These are phyloP conservation scores for Lapara coniferarum DNA, from an alignment of 2,888 invertebrate species.

Conservation along the genomic window DNA sequence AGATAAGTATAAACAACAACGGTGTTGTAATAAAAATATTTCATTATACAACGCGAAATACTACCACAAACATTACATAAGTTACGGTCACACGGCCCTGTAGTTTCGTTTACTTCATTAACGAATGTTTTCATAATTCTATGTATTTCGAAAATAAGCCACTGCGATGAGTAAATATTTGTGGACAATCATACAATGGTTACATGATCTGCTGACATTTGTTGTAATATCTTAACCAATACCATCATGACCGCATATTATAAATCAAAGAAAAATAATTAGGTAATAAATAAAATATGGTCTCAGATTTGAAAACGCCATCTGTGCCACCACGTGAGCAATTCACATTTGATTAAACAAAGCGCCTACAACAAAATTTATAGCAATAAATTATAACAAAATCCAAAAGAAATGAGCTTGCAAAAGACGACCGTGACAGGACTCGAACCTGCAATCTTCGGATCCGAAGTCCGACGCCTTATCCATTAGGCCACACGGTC, in stretches of 20 bases:
- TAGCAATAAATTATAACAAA: background rate
- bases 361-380: conserved; percentile 18
- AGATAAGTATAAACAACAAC: background rate
- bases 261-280: too few relatives aligned
- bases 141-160: conserved; percentile 11
- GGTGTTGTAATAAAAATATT: background rate
- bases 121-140: background rate
- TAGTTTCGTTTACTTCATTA: background rate
- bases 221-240: background rate
- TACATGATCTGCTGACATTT: too few relatives aligned
- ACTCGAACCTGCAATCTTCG: conserved; percentile 89
- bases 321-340: background rate
- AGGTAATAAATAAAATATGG: too few relatives aligned
- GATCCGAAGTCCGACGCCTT: conserved; percentile 90
- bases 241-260: background rate
- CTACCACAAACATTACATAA: conserved; percentile 1
- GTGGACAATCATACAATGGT: background rate
- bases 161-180: background rate
- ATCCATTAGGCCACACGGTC: conserved; percentile 89
- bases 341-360: conserved; percentile 35
- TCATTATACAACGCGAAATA: background rate
- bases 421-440: conserved; percentile 85
- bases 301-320: too few relatives aligned
- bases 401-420: background rate
- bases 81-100: conserved; percentile 7